Evolutionary conservation across 2,888 invertebrate genomes (phyloP).

Genomic region (Cylindroiulus punctatus): DNA sequence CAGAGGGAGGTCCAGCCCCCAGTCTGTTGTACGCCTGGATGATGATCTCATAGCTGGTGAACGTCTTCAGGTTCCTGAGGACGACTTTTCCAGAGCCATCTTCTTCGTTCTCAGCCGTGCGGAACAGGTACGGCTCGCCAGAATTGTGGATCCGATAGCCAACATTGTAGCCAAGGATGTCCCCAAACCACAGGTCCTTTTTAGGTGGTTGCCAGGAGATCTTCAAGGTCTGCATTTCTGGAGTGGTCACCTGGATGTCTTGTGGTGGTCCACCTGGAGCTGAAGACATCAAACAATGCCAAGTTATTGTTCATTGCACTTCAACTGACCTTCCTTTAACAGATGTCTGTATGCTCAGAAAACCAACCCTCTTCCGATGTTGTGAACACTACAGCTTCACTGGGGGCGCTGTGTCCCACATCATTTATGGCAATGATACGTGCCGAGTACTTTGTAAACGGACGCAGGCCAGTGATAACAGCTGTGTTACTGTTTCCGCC

Average conservation of each 20-base stretch:
- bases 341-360: not conserved
- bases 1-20: slow-evolving; percentile 58
- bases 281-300: not conserved
- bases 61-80: slow-evolving; percentile 56
- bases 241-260: slow-evolving; percentile 53
- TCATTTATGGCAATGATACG: slow-evolving; percentile 54
- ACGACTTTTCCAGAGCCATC: slow-evolving; percentile 55
- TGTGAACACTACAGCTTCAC: slow-evolving; percentile 43
- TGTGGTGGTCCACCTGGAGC: slow-evolving; percentile 56
- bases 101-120: slow-evolving; percentile 52
- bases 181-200: slow-evolving; percentile 56
- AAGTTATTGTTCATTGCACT: not conserved
- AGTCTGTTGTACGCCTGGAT: slow-evolving; percentile 59
- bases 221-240: slow-evolving; percentile 52
- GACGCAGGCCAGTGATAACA: slow-evolving; percentile 47
- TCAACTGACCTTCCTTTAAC: too few relatives aligned
- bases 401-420: slow-evolving; percentile 52
- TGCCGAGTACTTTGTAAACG: slow-evolving; percentile 54
- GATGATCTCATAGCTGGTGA: slow-evolving; percentile 59
- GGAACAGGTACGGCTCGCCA: slow-evolving; percentile 56
- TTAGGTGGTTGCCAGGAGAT: slow-evolving; percentile 56
- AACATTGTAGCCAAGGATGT: slow-evolving; percentile 58
- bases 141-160: slow-evolving; percentile 58
- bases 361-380: slow-evolving; percentile 52
- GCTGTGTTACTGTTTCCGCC: slow-evolving; percentile 41